Percentiles rank a stretch among this genome's conserved stretches.
phyloP scores from a whole-genome alignment of 2,888 invertebrate species.

The Tanaodytes sp. region DNA sequence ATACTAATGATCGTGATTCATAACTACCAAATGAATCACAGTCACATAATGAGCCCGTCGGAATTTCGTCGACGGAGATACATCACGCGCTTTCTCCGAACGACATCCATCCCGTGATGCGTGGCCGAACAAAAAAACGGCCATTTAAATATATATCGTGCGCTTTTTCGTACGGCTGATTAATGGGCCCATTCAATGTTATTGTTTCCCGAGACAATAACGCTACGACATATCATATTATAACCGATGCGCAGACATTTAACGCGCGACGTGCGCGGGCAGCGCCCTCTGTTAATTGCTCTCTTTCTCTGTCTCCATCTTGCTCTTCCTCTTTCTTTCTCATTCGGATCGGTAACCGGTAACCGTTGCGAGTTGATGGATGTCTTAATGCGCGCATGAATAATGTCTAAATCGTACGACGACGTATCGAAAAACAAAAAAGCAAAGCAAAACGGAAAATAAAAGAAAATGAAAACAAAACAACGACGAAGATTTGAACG shows the following conservation, averaged over 20 bases:
- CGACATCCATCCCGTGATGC: slow-evolving; percentile 27
- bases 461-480: too few species aligned
- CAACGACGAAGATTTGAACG: not conserved
- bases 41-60: slow-evolving; percentile 42
- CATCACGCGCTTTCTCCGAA: slow-evolving; percentile 49
- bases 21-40: slow-evolving; percentile 47
- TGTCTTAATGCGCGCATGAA: slow-evolving; percentile 33
- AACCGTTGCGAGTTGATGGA: slow-evolving; percentile 23
- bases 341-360: too few species aligned
- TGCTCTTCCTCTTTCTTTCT: too few species aligned
- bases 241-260: slow-evolving; percentile 13
- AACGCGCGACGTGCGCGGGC: slow-evolving; percentile 19
- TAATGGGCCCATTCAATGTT: slow-evolving; percentile 41
- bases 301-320: not conserved
- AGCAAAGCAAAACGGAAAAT: too few species aligned
- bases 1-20: slow-evolving; percentile 47
- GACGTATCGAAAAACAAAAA: too few species aligned
- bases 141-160: slow-evolving; percentile 43
- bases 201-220: slow-evolving; percentile 49
- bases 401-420: slow-evolving; percentile 16
- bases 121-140: slow-evolving; percentile 32
- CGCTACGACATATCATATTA: slow-evolving; percentile 33
- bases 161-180: slow-evolving; percentile 37
- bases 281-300: slow-evolving; percentile 42
- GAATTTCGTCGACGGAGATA: slow-evolving; percentile 43